Evolutionary conservation across 2,113 vertebrate species (phyloP).

Genomic region (Azemiops feae): DNA sequence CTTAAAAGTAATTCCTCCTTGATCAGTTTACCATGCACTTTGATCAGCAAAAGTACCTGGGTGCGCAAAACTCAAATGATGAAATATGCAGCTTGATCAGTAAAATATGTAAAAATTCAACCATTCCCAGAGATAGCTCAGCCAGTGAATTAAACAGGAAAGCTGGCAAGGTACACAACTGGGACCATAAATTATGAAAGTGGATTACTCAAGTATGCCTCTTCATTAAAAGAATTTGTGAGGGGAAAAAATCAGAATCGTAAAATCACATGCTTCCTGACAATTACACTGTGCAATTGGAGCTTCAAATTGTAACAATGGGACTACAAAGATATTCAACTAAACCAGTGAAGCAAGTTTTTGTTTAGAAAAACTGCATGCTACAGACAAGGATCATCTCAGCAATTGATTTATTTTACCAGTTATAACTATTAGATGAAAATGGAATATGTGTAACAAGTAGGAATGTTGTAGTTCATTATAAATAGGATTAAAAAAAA

Average conservation of each 20-base stretch:
- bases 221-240: slow-evolving; percentile 47
- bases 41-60: slow-evolving; percentile 36
- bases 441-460: neutral
- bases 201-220: slow-evolving; percentile 31
- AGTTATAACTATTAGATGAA: neutral
- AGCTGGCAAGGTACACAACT: slow-evolving; percentile 19
- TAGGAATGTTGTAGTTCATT: neutral
- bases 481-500: neutral
- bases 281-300: slow-evolving; percentile 17
- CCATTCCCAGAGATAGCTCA: slow-evolving; percentile 3
- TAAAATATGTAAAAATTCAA: slow-evolving; percentile 22
- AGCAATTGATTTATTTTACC: neutral
- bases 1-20: slow-evolving; percentile 15
- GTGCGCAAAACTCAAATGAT: slow-evolving; percentile 28
- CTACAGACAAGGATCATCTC: neutral
- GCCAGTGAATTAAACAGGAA: slow-evolving; percentile 42
- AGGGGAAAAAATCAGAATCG: neutral
- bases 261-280: slow-evolving; percentile 8
- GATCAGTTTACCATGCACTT: slow-evolving; percentile 16
- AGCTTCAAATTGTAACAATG: slow-evolving; percentile 7
- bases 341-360: neutral
- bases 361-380: neutral
- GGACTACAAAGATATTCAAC: slow-evolving; percentile 1
- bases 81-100: slow-evolving; percentile 35
- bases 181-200: slow-evolving; percentile 47